A percentile compares a stretch with the other conserved stretches of the same genome.
Evolutionary conservation across 2,888 invertebrate species (phyloP).

Genomic region (Sarcophaga subvicina): DNA sequence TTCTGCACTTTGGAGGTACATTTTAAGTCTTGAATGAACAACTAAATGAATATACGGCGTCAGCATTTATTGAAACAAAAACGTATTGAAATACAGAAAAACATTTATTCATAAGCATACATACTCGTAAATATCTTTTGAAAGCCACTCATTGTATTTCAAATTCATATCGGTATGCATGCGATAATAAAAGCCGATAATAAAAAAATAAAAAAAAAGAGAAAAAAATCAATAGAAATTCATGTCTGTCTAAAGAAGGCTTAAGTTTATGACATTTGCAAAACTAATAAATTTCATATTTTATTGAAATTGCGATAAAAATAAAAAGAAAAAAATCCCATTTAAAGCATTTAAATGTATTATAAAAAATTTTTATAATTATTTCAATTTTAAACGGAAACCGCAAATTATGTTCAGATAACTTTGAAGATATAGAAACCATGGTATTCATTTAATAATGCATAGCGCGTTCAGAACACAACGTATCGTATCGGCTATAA

Average conservation of each 20-base stretch:
- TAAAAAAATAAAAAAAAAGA: background rate
- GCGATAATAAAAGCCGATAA: background rate
- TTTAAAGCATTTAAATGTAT: too few species aligned
- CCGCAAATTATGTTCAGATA: too few species aligned
- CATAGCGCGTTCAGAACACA: too few species aligned
- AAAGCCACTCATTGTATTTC: constrained; percentile 58
- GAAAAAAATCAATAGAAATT: background rate
- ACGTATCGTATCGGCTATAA: too few species aligned
- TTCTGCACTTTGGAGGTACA: constrained; percentile 28
- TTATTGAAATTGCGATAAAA: background rate
- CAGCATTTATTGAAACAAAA: constrained; percentile 58
- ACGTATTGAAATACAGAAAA: background rate
- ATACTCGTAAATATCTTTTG: constrained; percentile 22
- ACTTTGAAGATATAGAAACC: too few species aligned
- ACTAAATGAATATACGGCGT: constrained; percentile 61
- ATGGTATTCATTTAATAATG: too few species aligned
- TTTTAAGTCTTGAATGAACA: constrained; percentile 45
- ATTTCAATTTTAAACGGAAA: too few species aligned
- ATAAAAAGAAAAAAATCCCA: too few species aligned
- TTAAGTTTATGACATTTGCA: background rate
- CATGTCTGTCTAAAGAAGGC: background rate
- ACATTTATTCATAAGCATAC: background rate
- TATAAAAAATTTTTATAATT: too few species aligned
- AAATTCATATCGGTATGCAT: constrained; percentile 24
- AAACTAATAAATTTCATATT: background rate